Percentiles rank a stretch among this genome's conserved stretches.
phyloP scores from a whole-genome alignment of 1,140 invertebrate genomes.

The Drosophila kurseongensis region DNA sequence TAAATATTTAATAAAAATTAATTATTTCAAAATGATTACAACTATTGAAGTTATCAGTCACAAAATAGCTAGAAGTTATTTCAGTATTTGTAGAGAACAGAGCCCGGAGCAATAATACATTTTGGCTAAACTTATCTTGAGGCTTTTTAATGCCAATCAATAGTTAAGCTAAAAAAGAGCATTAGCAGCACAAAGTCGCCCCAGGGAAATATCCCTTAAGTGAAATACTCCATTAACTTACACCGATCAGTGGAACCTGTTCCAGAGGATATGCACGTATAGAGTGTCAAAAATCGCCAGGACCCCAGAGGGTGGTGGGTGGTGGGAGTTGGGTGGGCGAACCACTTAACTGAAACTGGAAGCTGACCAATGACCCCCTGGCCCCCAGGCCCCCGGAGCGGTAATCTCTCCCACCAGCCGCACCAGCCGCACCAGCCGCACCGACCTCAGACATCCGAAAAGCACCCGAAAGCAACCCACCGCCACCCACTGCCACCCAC shows the following conservation, averaged over 20 bases:
- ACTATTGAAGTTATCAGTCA: no score
- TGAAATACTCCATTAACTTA: conserved; percentile 8
- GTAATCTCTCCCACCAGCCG: conserved; percentile 8
- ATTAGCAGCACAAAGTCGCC: not conserved
- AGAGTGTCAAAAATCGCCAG: not conserved
- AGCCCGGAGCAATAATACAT: no score
- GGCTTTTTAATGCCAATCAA: not conserved
- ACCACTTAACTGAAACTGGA: conserved; percentile 26
- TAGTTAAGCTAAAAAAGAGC: not conserved
- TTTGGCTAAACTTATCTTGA: no score
- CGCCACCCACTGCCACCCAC: not conserved
- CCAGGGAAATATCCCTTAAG: not conserved
- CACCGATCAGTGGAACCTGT: not conserved
- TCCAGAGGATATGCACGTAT: not conserved
- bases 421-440: conserved; percentile 1
- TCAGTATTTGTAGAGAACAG: no score
- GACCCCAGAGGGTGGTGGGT: not conserved
- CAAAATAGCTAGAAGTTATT: no score
- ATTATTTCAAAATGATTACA: no score
- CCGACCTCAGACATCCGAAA: conserved; percentile 1
- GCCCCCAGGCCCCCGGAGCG: not conserved
- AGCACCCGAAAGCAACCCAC: not conserved
- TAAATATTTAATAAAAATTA: no score
- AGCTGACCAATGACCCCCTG: conserved; percentile 20
- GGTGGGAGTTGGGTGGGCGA: not conserved